Base-by-base conservation (phyloP, 2,797 vertebrate species). In the Erpetoichthys calabaricus region DNA sequence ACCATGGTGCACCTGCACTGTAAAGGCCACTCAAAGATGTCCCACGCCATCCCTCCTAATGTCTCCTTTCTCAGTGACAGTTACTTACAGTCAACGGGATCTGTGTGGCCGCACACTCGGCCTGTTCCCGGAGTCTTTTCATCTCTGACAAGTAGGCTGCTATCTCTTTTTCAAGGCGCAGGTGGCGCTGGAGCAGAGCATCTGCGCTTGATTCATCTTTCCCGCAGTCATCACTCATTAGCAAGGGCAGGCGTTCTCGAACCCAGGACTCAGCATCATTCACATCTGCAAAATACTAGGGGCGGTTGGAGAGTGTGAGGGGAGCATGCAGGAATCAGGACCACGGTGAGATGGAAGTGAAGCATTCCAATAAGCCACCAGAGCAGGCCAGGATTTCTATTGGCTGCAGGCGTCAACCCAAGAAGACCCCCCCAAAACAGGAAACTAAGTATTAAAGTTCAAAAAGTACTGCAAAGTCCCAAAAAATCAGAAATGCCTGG, bases 281-380 rank as follows among this genome's bases (percentile, higher is more conserved):
- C 0, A 71, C 66, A 1, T 92, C 90, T 1, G 83, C 81, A 64
- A 91, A 89, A 68, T 90, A 93, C 93, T 96, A 70, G 42, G 45
- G n/a, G 25, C 44, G 61, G 49, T 52, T 8, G 43, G 60, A 4
- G 62, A 51, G 2, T 45, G 3, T 53, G 58, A 3, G 56, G 57
- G 55, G 8, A 3, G 2, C 1, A 43, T 42, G n/a, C 42, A 6
- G 51, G 10, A 46, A 42, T 3, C 6, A 25, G 25, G 25, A 25
- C 25, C 25, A 25, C 25, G 25, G 25, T 25, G 25, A 45, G 25
- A 25, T 3, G 10, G 51, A 47, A 4, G 9, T 45, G 2, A 41
- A 47, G 43, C 8, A 42, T 42, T 10, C 8, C 8, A 8, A 4
- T 4, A 8, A 8, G 43, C 54, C 54, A 42, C 54, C 54, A 8